Base-by-base conservation (phyloP, 2,797 vertebrate species). In the Gallinago stenura region DNA sequence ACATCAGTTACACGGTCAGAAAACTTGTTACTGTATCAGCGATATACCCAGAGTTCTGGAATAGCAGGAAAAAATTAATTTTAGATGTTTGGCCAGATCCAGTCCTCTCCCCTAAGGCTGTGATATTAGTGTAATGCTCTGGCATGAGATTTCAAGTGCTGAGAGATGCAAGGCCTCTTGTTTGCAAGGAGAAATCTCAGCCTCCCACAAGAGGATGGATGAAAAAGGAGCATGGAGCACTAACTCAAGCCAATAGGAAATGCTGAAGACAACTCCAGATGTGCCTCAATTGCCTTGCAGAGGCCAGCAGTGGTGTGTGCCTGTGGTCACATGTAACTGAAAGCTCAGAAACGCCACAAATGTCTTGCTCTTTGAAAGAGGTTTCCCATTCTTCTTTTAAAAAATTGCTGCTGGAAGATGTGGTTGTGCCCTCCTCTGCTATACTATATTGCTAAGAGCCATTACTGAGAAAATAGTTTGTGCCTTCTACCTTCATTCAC, bases 251-350 rank as follows among this genome's bases (percentile, higher is more conserved):
- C 56, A 41, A 21, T 4, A 35, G 28, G 66, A 70, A 77, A 58
- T 1, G 1, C 43, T 76, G 30, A 57, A 75, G 62, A 70, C 51
- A 30, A 56, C n/a, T 61, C 56, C 10, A 57, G 78, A 33, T 53
- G 46, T 1, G 2, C 26, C 37, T 14, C 0, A 0, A 6, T 21
- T 41, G n/a, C 69, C n/a, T 76, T 45, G 35, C 1, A 1, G 37
- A 78, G 43, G 26, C 39, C 19, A 11, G 89, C 20, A 57, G 10
- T 35, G 17, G 10, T 43, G 30, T 60, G 33, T 65, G 18, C 46
- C 14, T 48, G 66, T 35, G n/a, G 14, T 61, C 25, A 51, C n/a
- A 48, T 61, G 41, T 41, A 31, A 50, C 35, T 39, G 61, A 58
- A 66, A 89, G 35, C 28, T 15, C 56, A 39, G 56, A 73, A 68